A percentile compares a stretch with the other conserved stretches of the same genome.
phyloP scores from a whole-genome alignment of 1,140 invertebrate species.

The Drosophila micromelanica region DNA sequence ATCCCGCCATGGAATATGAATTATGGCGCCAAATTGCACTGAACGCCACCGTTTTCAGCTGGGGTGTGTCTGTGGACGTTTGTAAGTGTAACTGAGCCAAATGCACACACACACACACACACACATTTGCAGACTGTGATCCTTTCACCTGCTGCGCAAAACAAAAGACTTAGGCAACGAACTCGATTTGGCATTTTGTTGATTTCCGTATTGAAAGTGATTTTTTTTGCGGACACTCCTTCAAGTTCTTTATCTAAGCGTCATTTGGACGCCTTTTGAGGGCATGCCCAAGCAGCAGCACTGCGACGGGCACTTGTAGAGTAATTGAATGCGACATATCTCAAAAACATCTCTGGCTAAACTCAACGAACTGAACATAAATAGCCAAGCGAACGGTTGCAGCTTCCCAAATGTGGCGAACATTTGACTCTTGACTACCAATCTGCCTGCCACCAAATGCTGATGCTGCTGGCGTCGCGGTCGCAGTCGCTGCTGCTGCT shows the following conservation, averaged over 20 bases:
- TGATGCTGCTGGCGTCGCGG: conserved; percentile 1
- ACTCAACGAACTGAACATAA: conserved; percentile 31
- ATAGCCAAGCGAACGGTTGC: conserved; percentile 39
- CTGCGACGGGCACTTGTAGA: conserved; percentile 22
- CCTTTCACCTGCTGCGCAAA: conserved; percentile 69
- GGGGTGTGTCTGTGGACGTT: conserved; percentile 59
- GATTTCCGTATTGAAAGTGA: conserved; percentile 68
- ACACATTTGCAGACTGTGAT: conserved; percentile 11
- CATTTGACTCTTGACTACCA: conserved; percentile 34
- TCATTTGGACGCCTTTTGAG: conserved; percentile 50
- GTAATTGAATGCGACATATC: conserved; percentile 53
- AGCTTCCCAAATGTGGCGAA: conserved; percentile 51
- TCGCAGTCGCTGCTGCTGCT: not conserved
- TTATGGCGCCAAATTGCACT: conserved; percentile 61
- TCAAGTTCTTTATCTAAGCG: conserved; percentile 59
- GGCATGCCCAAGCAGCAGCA: conserved; percentile 22
- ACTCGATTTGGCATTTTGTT: conserved; percentile 47
- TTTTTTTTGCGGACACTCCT: conserved; percentile 46
- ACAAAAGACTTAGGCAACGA: conserved; percentile 82
- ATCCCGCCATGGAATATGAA: conserved; percentile 50
- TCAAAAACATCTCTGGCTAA: conserved; percentile 36
- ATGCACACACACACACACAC: conserved; percentile 1
- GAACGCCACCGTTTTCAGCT: conserved; percentile 36
- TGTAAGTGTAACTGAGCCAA: conserved; percentile 29
- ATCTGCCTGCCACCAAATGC: conserved; percentile 19